Evolutionary conservation across 1,140 invertebrate species (phyloP).

Genomic region (Drosophila punjabiensis): DNA sequence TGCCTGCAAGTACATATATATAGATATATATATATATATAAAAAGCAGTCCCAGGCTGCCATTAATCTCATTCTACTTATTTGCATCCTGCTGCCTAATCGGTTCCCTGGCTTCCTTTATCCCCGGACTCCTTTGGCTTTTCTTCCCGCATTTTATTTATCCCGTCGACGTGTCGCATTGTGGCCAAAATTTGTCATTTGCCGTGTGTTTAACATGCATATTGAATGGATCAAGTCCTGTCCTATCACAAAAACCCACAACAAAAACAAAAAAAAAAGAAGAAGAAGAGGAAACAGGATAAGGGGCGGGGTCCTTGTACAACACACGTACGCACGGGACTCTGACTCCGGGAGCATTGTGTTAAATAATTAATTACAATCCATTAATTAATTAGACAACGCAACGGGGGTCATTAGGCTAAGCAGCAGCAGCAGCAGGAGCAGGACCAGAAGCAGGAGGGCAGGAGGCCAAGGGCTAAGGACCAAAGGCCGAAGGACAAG

Average conservation of each 20-base stretch:
- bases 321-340: conserved; percentile 44
- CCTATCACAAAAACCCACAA: not conserved
- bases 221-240: conserved; percentile 19
- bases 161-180: conserved; percentile 48
- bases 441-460: conserved; percentile 2
- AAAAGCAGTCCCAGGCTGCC: not conserved
- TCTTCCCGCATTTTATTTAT: not conserved
- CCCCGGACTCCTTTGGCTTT: not conserved
- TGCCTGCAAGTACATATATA: not conserved
- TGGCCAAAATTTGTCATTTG: conserved; percentile 58
- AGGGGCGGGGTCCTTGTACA: conserved; percentile 16
- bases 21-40: not conserved
- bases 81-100: conserved; percentile 35
- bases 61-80: conserved; percentile 43
- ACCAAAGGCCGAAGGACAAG: conserved; percentile 5
- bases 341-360: conserved; percentile 59
- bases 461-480: conserved; percentile 25
- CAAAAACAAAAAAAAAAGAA: conserved; percentile 6
- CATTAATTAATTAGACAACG: conserved; percentile 81
- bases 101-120: conserved; percentile 9
- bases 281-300: no score
- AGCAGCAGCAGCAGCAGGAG: conserved; percentile 52
- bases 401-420: conserved; percentile 73
- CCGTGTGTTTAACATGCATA: conserved; percentile 57
- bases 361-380: conserved; percentile 84